A percentile compares a stretch with the other conserved stretches of the same genome.
Conservation (phyloP, 2,888 invertebrate genomes). For the Apoda limacodes region DNA sequence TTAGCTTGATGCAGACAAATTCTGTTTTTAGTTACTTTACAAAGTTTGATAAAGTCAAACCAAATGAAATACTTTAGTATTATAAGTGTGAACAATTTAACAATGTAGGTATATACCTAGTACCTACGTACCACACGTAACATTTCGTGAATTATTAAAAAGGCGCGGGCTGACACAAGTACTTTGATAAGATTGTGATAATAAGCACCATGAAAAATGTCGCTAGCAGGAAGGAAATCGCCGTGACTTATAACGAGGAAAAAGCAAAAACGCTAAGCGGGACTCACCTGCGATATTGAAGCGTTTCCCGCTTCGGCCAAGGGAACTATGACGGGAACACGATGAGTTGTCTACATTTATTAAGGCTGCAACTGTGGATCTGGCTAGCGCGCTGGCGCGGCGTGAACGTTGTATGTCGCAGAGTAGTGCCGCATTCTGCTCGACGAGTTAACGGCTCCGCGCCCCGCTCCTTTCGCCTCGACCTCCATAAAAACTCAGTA, state of each 20-base stretch:
- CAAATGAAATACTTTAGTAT: too few relatives aligned
- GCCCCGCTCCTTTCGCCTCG: constrained; percentile 20
- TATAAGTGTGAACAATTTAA: too few relatives aligned
- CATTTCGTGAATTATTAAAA: constrained; percentile 3
- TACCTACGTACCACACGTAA: constrained; percentile 1
- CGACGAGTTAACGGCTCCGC: constrained; percentile 19
- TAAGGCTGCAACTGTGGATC: constrained; percentile 31
- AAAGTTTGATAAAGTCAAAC: too few relatives aligned
- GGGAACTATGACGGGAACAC: constrained; percentile 22
- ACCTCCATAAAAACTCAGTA: too few relatives aligned
- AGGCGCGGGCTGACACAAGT: constrained; percentile 16
- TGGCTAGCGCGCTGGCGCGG: constrained; percentile 43
- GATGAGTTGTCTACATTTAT: constrained; percentile 42
- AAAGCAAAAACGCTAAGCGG: constrained; percentile 33
- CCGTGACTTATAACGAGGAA: constrained; percentile 12
- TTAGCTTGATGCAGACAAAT: too few relatives aligned
- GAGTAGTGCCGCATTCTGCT: constrained; percentile 54
- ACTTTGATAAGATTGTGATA: constrained; percentile 31
- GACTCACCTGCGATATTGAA: constrained; percentile 42
- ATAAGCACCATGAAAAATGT: constrained; percentile 27
- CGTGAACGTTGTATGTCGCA: constrained; percentile 52
- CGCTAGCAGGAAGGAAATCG: constrained; percentile 24
- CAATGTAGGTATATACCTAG: neutral
- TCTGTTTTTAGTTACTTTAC: too few relatives aligned
- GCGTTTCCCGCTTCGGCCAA: constrained; percentile 21